A percentile compares a stretch with the other conserved stretches of the same genome.
Evolutionary conservation across 2,888 invertebrate genomes (phyloP).

Genomic region (Exephanes ischioxanthus): DNA sequence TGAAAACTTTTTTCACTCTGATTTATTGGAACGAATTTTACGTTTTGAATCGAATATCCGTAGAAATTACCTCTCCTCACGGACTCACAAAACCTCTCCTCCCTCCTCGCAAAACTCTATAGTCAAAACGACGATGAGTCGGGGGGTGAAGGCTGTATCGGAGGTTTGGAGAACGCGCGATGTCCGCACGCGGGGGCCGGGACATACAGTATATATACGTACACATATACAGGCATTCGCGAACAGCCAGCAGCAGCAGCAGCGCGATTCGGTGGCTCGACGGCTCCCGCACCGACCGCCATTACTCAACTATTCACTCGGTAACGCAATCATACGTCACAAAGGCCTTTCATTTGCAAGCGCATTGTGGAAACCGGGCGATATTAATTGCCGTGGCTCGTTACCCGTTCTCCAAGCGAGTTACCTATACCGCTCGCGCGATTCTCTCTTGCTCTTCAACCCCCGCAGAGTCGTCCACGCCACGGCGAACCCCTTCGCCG

Average conservation of each 20-base stretch:
- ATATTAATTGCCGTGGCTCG: slow-evolving; percentile 85
- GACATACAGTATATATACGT: slow-evolving; percentile 20
- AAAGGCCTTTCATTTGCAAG: slow-evolving; percentile 85
- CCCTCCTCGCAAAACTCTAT: slow-evolving; percentile 9
- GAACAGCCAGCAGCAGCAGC: slow-evolving; percentile 48
- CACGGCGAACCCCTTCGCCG: slow-evolving; percentile 39
- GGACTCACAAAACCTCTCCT: slow-evolving; percentile 28
- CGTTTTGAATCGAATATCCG: not conserved
- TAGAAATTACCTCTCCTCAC: slow-evolving; percentile 23
- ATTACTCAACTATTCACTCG: slow-evolving; percentile 85
- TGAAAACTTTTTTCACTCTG: too few species aligned
- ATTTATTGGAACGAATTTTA: too few species aligned
- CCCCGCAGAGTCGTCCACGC: slow-evolving; percentile 58
- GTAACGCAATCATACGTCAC: slow-evolving; percentile 85
- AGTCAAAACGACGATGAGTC: slow-evolving; percentile 38
- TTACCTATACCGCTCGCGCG: slow-evolving; percentile 57
- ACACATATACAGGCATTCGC: slow-evolving; percentile 60
- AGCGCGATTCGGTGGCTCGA: slow-evolving; percentile 77
- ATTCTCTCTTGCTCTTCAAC: slow-evolving; percentile 57
- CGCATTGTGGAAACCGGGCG: slow-evolving; percentile 85
- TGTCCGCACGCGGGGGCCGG: slow-evolving; percentile 48
- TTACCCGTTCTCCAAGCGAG: slow-evolving; percentile 79
- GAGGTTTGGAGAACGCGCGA: slow-evolving; percentile 57
- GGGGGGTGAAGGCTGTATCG: slow-evolving; percentile 43
- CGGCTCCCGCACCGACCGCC: slow-evolving; percentile 81